These are phyloP conservation scores for Trachymyrmex septentrionalis DNA, from an alignment of 1,140 invertebrate species.

Conservation along the genomic window DNA sequence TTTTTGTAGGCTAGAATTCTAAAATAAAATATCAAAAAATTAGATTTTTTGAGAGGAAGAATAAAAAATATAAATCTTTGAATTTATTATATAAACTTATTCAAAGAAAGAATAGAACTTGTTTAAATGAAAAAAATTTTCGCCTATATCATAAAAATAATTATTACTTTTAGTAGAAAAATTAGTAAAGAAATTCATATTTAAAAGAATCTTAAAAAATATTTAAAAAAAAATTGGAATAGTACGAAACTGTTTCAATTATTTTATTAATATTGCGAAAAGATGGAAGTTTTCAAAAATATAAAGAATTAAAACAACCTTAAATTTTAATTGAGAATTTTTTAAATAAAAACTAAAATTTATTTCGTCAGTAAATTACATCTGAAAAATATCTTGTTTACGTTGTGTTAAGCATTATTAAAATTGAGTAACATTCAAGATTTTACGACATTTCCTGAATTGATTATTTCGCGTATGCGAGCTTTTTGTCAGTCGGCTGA, in stretches of 20 bases:
- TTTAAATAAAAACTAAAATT: background rate
- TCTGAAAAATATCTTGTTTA: background rate
- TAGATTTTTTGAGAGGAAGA: background rate
- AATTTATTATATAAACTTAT: too few relatives aligned
- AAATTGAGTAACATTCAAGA: background rate
- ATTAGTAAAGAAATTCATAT: background rate
- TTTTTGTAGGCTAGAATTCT: background rate
- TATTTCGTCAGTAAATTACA: too few relatives aligned
- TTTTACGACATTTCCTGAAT: background rate
- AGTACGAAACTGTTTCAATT: background rate
- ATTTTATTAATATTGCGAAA: background rate
- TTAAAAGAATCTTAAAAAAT: background rate
- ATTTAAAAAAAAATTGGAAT: background rate
- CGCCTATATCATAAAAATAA: background rate
- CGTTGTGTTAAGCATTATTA: background rate
- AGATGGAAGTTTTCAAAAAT: background rate
- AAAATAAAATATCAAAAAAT: background rate
- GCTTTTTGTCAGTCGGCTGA: conserved; percentile 44
- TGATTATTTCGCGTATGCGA: background rate
- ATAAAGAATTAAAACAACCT: background rate
- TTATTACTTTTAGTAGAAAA: background rate
- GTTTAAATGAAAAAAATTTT: background rate
- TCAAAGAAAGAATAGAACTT: too few relatives aligned
- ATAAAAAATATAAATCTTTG: background rate
- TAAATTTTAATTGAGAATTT: background rate